Conservation (phyloP, 2,113 vertebrate species). For the Abramis brama region DNA sequence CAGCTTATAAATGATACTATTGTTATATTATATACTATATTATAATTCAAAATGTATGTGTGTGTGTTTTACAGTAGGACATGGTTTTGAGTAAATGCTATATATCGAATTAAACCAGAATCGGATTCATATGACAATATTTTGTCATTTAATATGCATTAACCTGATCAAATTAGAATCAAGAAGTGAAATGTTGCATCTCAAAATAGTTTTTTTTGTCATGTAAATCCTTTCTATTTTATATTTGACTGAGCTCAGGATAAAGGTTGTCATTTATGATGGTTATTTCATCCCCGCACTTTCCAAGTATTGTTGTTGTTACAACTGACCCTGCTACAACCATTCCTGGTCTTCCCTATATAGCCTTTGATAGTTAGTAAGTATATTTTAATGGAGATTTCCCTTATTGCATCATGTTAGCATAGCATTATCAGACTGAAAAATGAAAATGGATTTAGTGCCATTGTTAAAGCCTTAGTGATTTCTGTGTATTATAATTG, state of each 20-base stretch:
- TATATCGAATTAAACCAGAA: neutral
- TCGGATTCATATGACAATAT: neutral
- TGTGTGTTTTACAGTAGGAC: neutral
- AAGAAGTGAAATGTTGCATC: neutral
- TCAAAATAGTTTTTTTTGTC: neutral
- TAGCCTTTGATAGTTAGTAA: slow-evolving; percentile 5
- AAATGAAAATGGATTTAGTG: slow-evolving; percentile 52
- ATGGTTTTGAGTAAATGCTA: neutral
- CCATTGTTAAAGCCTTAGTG: slow-evolving; percentile 60
- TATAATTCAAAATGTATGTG: neutral
- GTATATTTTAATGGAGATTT: slow-evolving; percentile 53
- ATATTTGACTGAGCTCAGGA: neutral
- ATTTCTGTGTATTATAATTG: slow-evolving; percentile 68
- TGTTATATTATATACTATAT: too few species aligned
- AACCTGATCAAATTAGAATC: neutral
- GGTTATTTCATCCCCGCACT: neutral
- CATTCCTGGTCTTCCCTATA: neutral
- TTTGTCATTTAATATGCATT: neutral
- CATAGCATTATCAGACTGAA: slow-evolving; percentile 23
- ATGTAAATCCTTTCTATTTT: neutral
- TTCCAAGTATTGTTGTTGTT: neutral
- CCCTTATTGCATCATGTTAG: slow-evolving; percentile 51
- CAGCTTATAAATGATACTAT: too few species aligned
- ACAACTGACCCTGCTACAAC: neutral
- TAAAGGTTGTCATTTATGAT: neutral